These are phyloP conservation scores for Palloptera scutellata DNA, from an alignment of 2,888 invertebrate genomes.

Conservation along the genomic window DNA sequence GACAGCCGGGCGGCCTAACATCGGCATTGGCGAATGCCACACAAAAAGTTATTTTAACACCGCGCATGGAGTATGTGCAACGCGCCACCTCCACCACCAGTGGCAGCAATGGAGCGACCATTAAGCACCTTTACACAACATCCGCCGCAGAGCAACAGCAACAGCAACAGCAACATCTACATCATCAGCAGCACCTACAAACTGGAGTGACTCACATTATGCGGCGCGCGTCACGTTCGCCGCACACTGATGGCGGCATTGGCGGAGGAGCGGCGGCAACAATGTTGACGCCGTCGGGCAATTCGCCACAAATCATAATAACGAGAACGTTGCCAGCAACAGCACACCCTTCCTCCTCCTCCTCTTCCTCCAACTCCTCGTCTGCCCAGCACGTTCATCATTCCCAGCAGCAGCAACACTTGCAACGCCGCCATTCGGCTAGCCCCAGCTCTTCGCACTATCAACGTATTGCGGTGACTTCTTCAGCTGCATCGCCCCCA, in stretches of 20 bases:
- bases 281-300: constrained; percentile 24
- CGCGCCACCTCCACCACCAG: constrained; percentile 26
- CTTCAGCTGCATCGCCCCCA: constrained; percentile 41
- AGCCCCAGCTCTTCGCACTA: constrained; percentile 57
- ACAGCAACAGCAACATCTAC: constrained; percentile 17
- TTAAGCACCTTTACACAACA: constrained; percentile 38
- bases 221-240: constrained; percentile 25
- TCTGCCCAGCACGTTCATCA: constrained; percentile 7
- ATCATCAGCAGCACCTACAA: constrained; percentile 10
- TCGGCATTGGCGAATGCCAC: constrained; percentile 48
- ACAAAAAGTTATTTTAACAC: constrained; percentile 61
- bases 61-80: constrained; percentile 57
- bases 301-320: constrained; percentile 57
- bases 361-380: constrained; percentile 4
- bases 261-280: constrained; percentile 4
- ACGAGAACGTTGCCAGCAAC: constrained; percentile 48
- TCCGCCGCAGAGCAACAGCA: constrained; percentile 2
- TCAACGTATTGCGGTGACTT: constrained; percentile 40
- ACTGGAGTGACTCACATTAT: constrained; percentile 42
- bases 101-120: constrained; percentile 23
- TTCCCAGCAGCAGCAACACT: constrained; percentile 39
- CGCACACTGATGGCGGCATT: neutral
- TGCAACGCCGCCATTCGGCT: constrained; percentile 53
- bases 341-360: constrained; percentile 32
- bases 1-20: constrained; percentile 46